Percentiles rank a stretch among this genome's conserved stretches.
Evolutionary conservation across 2,888 invertebrate species (phyloP).

Genomic region (Heliconius charithonia): DNA sequence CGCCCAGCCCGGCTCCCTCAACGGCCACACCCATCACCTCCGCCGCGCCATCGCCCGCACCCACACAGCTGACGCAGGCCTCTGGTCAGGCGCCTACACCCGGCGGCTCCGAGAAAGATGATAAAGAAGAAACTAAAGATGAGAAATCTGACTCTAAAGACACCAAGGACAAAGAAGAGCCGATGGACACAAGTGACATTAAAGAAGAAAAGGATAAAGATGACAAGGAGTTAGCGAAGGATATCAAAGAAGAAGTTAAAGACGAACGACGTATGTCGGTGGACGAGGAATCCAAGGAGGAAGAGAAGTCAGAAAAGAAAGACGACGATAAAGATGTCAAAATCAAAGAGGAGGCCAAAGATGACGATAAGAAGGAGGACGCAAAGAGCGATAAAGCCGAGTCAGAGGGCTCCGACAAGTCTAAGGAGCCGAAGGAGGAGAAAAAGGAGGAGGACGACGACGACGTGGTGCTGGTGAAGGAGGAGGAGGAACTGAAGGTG

Average conservation of each 20-base stretch:
- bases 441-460: slow-evolving; percentile 84
- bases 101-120: slow-evolving; percentile 66
- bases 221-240: slow-evolving; percentile 61
- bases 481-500: slow-evolving; percentile 85
- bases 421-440: slow-evolving; percentile 81
- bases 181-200: slow-evolving; percentile 70
- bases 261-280: slow-evolving; percentile 75
- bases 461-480: slow-evolving; percentile 87
- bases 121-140: slow-evolving; percentile 76
- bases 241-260: slow-evolving; percentile 65
- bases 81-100: slow-evolving; percentile 63
- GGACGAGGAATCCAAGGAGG: slow-evolving; percentile 75
- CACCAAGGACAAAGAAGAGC: slow-evolving; percentile 68
- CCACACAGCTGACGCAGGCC: slow-evolving; percentile 59
- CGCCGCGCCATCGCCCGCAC: slow-evolving; percentile 73
- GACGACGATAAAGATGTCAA: slow-evolving; percentile 59
- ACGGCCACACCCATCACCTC: slow-evolving; percentile 79
- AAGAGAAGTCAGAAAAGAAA: slow-evolving; percentile 69
- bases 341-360: slow-evolving; percentile 62
- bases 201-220: slow-evolving; percentile 68
- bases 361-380: slow-evolving; percentile 76
- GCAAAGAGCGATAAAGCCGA: slow-evolving; percentile 77
- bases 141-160: slow-evolving; percentile 71
- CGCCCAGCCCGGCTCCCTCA: slow-evolving; percentile 89
- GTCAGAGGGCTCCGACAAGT: slow-evolving; percentile 75